Conservation (phyloP, 53 echinoderm and acorn worm genomes). For the Temnopleurus reevesii region DNA sequence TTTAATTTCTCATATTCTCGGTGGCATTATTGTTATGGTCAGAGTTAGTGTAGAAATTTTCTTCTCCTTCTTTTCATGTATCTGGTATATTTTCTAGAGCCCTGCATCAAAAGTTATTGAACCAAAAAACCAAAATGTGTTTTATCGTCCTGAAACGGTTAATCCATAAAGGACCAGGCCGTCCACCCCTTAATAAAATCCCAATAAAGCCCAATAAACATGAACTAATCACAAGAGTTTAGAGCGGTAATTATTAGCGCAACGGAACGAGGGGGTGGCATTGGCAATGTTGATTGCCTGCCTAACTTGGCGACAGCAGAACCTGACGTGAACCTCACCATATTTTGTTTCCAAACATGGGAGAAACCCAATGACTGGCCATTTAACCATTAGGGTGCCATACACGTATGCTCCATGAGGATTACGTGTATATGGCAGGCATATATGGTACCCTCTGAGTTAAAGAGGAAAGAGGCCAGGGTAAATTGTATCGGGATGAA, state of each 20-base stretch:
- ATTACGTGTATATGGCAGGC: no score
- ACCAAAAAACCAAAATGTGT: no score
- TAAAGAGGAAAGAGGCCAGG: neutral
- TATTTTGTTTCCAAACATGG: constrained; percentile 56
- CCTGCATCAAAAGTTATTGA: no score
- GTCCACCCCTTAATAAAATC: constrained; percentile 34
- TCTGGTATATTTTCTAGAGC: no score
- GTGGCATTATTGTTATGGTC: no score
- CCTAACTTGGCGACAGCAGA: neutral
- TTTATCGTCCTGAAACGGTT: no score
- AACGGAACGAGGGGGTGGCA: neutral
- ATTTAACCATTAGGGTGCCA: neutral
- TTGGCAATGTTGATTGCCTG: constrained; percentile 9
- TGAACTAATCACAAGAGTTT: constrained; percentile 8
- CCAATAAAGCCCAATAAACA: constrained; percentile 22
- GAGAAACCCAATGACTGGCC: constrained; percentile 5
- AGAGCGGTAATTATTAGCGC: constrained; percentile 25
- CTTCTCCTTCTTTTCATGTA: no score
- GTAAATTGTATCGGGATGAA: neutral
- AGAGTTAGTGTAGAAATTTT: no score
- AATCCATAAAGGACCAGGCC: neutral
- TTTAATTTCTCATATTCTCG: no score
- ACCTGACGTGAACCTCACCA: neutral
- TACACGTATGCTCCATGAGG: no score
- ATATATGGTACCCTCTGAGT: no score